phyloP scores from a whole-genome alignment of 2,888 invertebrate genomes.

The Sarcophaga variegata region DNA sequence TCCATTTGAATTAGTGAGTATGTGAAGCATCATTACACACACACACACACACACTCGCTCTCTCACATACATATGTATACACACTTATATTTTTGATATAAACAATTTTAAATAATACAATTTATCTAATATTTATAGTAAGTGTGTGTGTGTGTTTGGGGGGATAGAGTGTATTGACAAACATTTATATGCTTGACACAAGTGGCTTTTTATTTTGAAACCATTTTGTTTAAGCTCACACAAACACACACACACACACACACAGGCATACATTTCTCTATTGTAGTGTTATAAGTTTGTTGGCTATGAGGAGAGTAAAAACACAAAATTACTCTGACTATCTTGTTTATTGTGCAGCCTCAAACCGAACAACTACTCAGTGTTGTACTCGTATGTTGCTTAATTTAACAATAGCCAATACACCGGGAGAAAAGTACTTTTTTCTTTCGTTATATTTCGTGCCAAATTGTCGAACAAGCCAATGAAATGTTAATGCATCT shows the following conservation, averaged over 20 bases:
- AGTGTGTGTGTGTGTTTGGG: background rate
- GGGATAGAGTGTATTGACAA: slow-evolving; percentile 16
- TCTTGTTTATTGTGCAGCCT: too few relatives aligned
- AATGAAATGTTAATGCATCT: background rate
- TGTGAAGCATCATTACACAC: background rate
- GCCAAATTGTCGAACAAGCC: background rate
- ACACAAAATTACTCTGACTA: too few relatives aligned
- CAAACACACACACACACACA: too few relatives aligned
- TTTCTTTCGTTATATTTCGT: background rate
- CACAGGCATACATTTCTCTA: background rate
- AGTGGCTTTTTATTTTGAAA: slow-evolving; percentile 42
- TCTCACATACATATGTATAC: too few relatives aligned
- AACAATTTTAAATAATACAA: background rate
- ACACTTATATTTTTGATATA: background rate
- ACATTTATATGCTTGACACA: slow-evolving; percentile 59
- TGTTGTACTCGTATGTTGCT: background rate
- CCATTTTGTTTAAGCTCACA: background rate
- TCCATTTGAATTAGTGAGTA: background rate
- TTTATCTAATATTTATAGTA: background rate
- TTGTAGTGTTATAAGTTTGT: background rate
- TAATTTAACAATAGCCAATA: background rate
- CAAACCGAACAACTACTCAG: background rate
- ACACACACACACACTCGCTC: background rate
- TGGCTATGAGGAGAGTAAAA: too few relatives aligned
- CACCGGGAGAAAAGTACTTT: too few relatives aligned